Conservation (phyloP, 1,140 invertebrate genomes). For the Pseudoatta argentina region DNA sequence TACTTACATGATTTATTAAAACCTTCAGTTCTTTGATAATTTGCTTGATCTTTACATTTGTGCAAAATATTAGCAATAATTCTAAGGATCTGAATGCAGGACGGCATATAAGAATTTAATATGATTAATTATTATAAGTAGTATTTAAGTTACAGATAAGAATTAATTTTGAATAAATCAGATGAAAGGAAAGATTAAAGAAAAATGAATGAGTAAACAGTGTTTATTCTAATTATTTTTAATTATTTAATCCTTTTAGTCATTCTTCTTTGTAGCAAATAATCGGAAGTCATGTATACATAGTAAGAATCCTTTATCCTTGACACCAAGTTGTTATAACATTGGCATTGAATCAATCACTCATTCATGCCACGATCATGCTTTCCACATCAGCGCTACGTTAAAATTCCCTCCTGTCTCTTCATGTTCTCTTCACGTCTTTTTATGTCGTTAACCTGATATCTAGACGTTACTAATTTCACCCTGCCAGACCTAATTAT, state of each 20-base stretch:
- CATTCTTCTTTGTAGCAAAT: neutral
- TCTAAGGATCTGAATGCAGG: neutral
- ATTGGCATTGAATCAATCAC: slow-evolving; percentile 77
- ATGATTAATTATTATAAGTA: neutral
- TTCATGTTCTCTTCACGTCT: slow-evolving; percentile 15
- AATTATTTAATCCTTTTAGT: neutral
- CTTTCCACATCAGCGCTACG: slow-evolving; percentile 79
- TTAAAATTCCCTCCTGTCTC: slow-evolving; percentile 47
- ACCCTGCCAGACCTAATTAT: slow-evolving; percentile 65
- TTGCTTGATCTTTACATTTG: neutral
- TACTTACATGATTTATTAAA: neutral
- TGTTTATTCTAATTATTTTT: neutral
- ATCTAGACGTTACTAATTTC: slow-evolving; percentile 69
- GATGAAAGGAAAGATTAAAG: neutral
- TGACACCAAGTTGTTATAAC: slow-evolving; percentile 62
- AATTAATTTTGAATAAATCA: neutral
- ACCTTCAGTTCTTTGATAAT: neutral
- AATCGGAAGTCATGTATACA: slow-evolving; percentile 42
- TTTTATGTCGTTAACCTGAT: slow-evolving; percentile 15
- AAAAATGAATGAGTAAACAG: neutral
- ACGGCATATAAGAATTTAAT: neutral
- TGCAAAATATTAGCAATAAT: neutral
- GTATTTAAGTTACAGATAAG: neutral
- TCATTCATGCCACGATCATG: slow-evolving; percentile 81
- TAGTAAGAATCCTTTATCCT: slow-evolving; percentile 66